Conservation (phyloP, 2,113 vertebrate genomes). For the Globicephala melas region DNA sequence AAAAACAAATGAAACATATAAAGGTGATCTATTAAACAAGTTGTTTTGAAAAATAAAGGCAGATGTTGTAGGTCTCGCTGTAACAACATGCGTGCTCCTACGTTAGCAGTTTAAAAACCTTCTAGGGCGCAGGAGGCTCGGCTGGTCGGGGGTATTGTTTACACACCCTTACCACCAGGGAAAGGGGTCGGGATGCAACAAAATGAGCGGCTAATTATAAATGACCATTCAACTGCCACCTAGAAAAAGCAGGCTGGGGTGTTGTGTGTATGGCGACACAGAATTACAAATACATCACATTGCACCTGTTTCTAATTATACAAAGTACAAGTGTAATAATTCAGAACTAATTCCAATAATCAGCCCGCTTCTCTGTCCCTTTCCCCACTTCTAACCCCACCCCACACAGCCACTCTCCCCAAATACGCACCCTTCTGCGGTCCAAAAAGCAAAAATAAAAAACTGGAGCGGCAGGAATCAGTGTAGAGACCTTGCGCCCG, state of each 20-base stretch:
- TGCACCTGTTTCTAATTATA: constrained; percentile 46
- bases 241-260: not conserved
- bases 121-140: constrained; percentile 47
- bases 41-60: constrained; percentile 77
- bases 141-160: constrained; percentile 80
- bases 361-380: not conserved
- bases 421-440: not conserved
- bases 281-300: constrained; percentile 33
- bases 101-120: constrained; percentile 70
- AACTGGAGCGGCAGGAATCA: not conserved
- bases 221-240: constrained; percentile 68
- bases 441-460: constrained; percentile 2
- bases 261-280: not conserved
- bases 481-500: not conserved
- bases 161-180: constrained; percentile 67
- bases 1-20: constrained; percentile 79
- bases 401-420: not conserved
- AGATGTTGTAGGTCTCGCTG: constrained; percentile 61
- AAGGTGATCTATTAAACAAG: constrained; percentile 80
- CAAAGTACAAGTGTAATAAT: constrained; percentile 46
- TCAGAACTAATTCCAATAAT: constrained; percentile 36
- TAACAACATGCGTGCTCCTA: constrained; percentile 17
- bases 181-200: constrained; percentile 47
- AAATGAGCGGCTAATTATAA: constrained; percentile 75
- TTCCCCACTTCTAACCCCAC: not conserved